Conservation (phyloP, 2,797 vertebrate species). For the Darevskia mixta region DNA sequence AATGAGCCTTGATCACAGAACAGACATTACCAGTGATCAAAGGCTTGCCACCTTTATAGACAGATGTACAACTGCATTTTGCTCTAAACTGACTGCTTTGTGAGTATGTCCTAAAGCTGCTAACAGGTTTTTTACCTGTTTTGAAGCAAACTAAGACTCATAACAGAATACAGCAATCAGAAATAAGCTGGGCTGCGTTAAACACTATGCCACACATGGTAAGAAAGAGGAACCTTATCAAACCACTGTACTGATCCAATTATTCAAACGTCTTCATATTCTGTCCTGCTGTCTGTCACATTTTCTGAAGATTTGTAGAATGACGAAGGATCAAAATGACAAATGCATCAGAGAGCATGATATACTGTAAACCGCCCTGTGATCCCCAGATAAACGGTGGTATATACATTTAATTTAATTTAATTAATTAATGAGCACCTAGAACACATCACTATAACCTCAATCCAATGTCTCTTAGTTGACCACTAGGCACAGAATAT, state of each 20-base stretch:
- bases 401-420: neutral
- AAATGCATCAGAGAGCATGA: no score
- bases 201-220: neutral
- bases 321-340: neutral
- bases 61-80: neutral
- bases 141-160: neutral
- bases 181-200: neutral
- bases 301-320: neutral
- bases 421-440: no score
- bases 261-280: neutral
- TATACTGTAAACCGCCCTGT: no score
- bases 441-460: neutral
- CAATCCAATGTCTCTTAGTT: neutral
- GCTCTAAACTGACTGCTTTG: neutral
- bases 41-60: neutral
- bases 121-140: neutral
- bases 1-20: neutral
- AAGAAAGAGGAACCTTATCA: neutral
- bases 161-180: neutral
- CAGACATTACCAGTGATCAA: no score
- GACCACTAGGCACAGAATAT: neutral
- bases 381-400: no score
- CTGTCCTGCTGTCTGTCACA: neutral
- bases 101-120: neutral
- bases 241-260: neutral